These are phyloP conservation scores for Embiotoca jacksoni DNA, from an alignment of 2,113 vertebrate genomes.

Conservation along the genomic window DNA sequence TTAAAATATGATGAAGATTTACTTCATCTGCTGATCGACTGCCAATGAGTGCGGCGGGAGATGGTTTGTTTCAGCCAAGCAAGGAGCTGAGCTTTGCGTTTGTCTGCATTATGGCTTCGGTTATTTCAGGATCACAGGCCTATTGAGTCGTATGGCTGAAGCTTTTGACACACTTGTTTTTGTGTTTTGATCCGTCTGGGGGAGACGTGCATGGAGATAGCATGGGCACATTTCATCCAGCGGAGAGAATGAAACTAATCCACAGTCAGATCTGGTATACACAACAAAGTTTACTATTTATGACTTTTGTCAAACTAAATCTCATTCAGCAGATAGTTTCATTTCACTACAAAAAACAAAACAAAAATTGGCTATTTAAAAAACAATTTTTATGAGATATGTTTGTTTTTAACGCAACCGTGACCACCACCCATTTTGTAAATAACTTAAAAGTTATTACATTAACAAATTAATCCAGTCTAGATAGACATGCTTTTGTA, in stretches of 20 bases:
- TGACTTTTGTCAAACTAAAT: conserved; percentile 1
- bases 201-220: conserved; percentile 36
- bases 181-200: conserved; percentile 55
- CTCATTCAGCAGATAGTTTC: neutral
- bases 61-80: conserved; percentile 56
- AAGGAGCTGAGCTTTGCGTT: conserved; percentile 45
- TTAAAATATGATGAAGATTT: conserved; percentile 85
- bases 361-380: too few species aligned
- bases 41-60: conserved; percentile 58
- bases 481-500: neutral
- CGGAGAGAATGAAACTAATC: neutral
- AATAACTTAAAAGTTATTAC: conserved; percentile 3
- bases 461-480: conserved; percentile 21
- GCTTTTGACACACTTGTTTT: conserved; percentile 60
- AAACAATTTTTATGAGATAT: neutral
- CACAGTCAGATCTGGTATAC: neutral
- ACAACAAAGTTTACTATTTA: neutral
- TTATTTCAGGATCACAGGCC: conserved; percentile 58
- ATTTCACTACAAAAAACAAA: neutral
- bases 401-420: neutral
- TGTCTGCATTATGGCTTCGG: conserved; percentile 35
- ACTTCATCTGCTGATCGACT: conserved; percentile 83
- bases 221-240: conserved; percentile 20
- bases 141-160: conserved; percentile 33
- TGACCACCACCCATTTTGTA: neutral